Evolutionary conservation across 2,113 vertebrate genomes (phyloP), one percentile per base, ranked within the genome.

Genomic region (Acanthisitta chloris): DNA sequence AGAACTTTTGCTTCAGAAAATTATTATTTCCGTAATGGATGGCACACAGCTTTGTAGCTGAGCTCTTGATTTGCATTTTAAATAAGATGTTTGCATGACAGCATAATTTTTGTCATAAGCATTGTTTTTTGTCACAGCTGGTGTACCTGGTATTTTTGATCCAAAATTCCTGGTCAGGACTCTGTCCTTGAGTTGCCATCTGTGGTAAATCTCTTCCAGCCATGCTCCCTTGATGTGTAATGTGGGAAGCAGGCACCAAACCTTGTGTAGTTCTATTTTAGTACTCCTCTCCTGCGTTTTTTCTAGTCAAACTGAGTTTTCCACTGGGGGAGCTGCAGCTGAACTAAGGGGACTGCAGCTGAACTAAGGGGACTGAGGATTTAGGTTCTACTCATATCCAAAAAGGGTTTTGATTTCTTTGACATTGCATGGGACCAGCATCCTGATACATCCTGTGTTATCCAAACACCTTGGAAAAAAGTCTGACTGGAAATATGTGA

Each of bases 211-310:
- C 6, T 38, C 25, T 80, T 54, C 17, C 17, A 57, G 15, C 21
- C 3, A 3, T 28, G 24, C 17, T 31, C n/a, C 17, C 33, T 52
- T 31, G 49, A 26, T 0, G 0, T 21, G 29, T 17, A 25, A 17
- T 9, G 28, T 24, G 34, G 43, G 25, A 89, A 42, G 33, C 8
- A 77, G 31, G 43, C 33, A 38, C 11, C 14, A 49, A 81, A 21
- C 13, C 57, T 71, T 0, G 0, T 17, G 8, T 48, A 57, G 25
- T 23, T 65, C 45, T 81, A 21, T 51, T 66, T 74, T 9, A 71
- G 42, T 79, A 9, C 21, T 62, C 6, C 12, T 26, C 19, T 55
- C 40, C 45, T 64, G 8, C 12, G 17, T 17, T 17, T 76, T 4
- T 34, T 84, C 13, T 15, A 20, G 43, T 54, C 14, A 20, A 29